Conservation (phyloP, 1,140 invertebrate genomes). For the Alviniconcha marisindica region DNA sequence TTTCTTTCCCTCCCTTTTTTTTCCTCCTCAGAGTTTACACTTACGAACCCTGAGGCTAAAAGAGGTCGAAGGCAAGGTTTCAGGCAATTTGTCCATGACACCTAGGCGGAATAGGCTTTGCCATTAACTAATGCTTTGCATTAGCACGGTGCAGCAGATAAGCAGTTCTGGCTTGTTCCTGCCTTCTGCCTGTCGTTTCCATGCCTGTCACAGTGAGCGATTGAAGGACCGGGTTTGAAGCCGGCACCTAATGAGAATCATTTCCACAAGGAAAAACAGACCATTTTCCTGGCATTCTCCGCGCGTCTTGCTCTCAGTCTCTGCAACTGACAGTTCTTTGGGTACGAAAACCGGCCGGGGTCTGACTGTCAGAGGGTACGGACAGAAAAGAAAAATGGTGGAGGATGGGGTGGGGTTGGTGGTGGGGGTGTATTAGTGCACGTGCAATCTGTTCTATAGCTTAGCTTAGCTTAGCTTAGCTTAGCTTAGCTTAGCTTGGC, state of each 20-base stretch:
- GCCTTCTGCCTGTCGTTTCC: neutral
- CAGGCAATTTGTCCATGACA: slow-evolving; percentile 34
- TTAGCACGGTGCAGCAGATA: neutral
- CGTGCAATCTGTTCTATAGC: too few relatives aligned
- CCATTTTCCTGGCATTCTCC: neutral
- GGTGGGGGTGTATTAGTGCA: too few relatives aligned
- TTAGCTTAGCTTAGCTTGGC: too few relatives aligned
- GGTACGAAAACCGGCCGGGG: too few relatives aligned
- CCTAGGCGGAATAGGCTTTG: slow-evolving; percentile 20
- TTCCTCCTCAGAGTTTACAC: neutral
- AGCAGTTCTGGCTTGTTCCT: neutral
- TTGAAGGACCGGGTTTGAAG: neutral
- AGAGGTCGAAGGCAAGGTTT: neutral
- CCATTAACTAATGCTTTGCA: slow-evolving; percentile 33
- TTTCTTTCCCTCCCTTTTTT: neutral
- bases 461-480: too few relatives aligned
- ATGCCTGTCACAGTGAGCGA: slow-evolving; percentile 5
- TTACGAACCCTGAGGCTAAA: neutral
- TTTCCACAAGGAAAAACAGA: slow-evolving; percentile 6
- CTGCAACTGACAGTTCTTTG: too few relatives aligned
- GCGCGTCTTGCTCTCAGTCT: neutral
- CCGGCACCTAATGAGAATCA: slow-evolving; percentile 6
- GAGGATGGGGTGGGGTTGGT: too few relatives aligned
- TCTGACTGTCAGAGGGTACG: too few relatives aligned
- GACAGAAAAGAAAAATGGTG: too few relatives aligned